Conservation (phyloP, 2,888 invertebrate genomes). For the Archaeoteleia sp. region DNA sequence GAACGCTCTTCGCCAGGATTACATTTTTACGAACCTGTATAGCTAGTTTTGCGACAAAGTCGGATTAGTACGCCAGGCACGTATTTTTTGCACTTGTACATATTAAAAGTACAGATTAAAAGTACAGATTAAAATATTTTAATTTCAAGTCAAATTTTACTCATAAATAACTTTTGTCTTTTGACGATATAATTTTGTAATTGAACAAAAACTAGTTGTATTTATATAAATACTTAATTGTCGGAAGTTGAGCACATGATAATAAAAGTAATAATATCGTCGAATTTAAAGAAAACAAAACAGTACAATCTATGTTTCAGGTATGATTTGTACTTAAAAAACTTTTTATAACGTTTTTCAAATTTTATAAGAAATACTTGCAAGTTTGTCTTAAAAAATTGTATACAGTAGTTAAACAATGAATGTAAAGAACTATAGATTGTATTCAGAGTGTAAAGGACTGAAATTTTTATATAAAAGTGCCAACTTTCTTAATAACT, state of each 20-base stretch:
- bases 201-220: constrained; percentile 21
- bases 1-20: constrained; percentile 30
- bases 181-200: constrained; percentile 14
- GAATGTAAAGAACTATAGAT: too few species aligned
- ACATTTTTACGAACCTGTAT: constrained; percentile 24
- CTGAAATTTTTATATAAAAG: neutral
- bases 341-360: neutral
- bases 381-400: constrained; percentile 1
- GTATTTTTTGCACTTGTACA: constrained; percentile 23
- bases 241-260: constrained; percentile 21
- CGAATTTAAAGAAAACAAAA: constrained; percentile 1
- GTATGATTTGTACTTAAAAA: constrained; percentile 4
- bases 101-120: too few species aligned
- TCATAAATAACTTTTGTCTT: constrained; percentile 15
- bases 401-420: too few species aligned
- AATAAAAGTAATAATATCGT: constrained; percentile 12
- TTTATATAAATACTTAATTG: constrained; percentile 11
- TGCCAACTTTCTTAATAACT: constrained; percentile 17
- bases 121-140: too few species aligned
- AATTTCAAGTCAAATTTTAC: constrained; percentile 30
- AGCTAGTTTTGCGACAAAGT: constrained; percentile 17
- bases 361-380: neutral
- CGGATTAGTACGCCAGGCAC: constrained; percentile 24
- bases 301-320: too few species aligned
- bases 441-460: too few species aligned